Evolutionary conservation across 2,113 vertebrate species (phyloP).

Genomic region (Protomyctophum bolini): DNA sequence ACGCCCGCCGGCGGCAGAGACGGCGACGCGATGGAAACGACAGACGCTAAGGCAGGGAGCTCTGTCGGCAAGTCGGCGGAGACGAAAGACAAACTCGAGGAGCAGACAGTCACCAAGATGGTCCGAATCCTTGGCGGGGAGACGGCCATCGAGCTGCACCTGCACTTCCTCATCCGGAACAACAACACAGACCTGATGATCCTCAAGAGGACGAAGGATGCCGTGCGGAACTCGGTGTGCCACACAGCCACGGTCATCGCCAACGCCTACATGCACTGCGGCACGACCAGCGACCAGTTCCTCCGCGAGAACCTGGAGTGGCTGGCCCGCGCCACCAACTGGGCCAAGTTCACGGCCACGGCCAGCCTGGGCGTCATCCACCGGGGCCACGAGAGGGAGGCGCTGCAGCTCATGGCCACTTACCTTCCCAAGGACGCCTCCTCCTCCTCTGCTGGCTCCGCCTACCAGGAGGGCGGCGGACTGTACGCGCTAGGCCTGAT

Average conservation of each 20-base stretch:
- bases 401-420: constrained; percentile 96
- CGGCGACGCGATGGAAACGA: constrained; percentile 94
- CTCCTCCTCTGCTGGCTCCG: constrained; percentile 95
- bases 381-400: constrained; percentile 99
- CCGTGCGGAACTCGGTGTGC: constrained; percentile 97
- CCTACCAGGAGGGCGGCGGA: constrained; percentile 97
- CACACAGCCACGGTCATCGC: constrained; percentile 99
- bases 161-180: constrained; percentile 98
- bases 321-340: constrained; percentile 98
- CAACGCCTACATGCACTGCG: constrained; percentile 99
- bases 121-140: constrained; percentile 98
- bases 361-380: constrained; percentile 98
- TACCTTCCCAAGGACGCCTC: constrained; percentile 98
- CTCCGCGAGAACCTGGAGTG: constrained; percentile 99
- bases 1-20: constrained; percentile 86
- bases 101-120: constrained; percentile 97
- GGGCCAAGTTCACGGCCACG: constrained; percentile 99
- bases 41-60: constrained; percentile 87
- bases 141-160: constrained; percentile 97
- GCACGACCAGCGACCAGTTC: constrained; percentile 98
- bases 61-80: constrained; percentile 85
- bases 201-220: constrained; percentile 99
- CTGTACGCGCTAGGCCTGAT: constrained; percentile 97
- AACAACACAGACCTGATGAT: constrained; percentile 99
- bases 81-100: constrained; percentile 83